Evolutionary conservation across 2,888 invertebrate species (phyloP).

Genomic region (Metallyticus violacea): DNA sequence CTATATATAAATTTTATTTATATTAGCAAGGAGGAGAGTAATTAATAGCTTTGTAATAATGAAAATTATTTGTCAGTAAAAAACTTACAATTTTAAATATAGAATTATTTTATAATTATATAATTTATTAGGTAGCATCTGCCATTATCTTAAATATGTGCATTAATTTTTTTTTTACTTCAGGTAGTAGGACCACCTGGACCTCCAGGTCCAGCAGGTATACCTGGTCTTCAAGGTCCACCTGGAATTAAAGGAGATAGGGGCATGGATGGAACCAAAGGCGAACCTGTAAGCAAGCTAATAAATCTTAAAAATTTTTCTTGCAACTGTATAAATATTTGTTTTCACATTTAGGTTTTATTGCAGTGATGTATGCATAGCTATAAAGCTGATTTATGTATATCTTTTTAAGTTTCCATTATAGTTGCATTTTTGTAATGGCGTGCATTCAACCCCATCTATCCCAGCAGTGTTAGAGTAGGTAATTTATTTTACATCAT

Average conservation of each 20-base stretch:
- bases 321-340: background rate
- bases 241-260: conserved; percentile 84
- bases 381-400: too few species aligned
- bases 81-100: too few species aligned
- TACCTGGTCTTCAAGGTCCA: conserved; percentile 74
- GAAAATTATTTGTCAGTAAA: too few species aligned
- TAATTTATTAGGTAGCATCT: background rate
- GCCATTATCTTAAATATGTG: background rate
- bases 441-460: too few species aligned
- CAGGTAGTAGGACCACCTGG: conserved; percentile 66
- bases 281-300: conserved; percentile 74
- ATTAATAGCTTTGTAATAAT: too few species aligned
- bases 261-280: conserved; percentile 78
- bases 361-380: too few species aligned
- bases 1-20: too few species aligned
- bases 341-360: background rate
- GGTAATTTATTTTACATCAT: too few species aligned
- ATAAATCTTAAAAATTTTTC: background rate
- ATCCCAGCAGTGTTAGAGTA: too few species aligned
- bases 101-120: background rate
- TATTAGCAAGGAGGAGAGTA: too few species aligned
- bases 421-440: too few species aligned
- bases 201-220: conserved; percentile 72
- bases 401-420: too few species aligned
- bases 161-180: background rate